Evolutionary conservation across 2,113 vertebrate genomes (phyloP), one percentile per base, ranked within the genome.

Genomic region (Poeciliopsis occidentalis): DNA sequence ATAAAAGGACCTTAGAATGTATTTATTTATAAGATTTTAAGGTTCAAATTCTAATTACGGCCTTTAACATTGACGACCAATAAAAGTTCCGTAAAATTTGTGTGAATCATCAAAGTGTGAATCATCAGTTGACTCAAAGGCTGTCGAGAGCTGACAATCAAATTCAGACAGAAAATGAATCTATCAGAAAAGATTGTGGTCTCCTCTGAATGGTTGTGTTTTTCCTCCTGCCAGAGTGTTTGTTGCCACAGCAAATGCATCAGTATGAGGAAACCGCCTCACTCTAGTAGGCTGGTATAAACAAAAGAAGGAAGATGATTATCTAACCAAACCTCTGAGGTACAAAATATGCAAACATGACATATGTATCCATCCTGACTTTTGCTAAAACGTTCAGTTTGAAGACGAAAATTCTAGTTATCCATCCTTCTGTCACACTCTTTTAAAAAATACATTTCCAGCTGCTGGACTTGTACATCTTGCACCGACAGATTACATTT

Each of bases 251-350:
- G 78, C 77, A 81, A 75, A 89, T 83, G 86, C 83, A 86, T 82
- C 85, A 72, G 73, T 83, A 32, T 76, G 66, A 84, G 75, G 60
- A 69, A 82, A 69, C 57, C 15, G 80, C 77, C 81, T 74, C 85
- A 84, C 90, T 88, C 70, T 64, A 78, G 31, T 67, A 75, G 75
- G 82, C 79, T 65, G 69, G 73, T 78, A 27, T 64, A 76, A 75
- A 88, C 57, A 34, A 83, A 80, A 87, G 89, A 89, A 78, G 64
- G 80, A 88, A 80, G 86, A 81, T 74, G 81, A 71, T 85, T 83
- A 86, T 88, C 79, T 80, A 74, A 73, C 60, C 26, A 84, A 83
- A 83, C 79, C 85, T 87, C 76, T 73, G 81, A 85, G 81, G 75
- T 80, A 80, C 82, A 76, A 75, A 82, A 81, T 71, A 76, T 69